Conservation (phyloP, 2,113 vertebrate species). For the Nothobranchius furzeri region DNA sequence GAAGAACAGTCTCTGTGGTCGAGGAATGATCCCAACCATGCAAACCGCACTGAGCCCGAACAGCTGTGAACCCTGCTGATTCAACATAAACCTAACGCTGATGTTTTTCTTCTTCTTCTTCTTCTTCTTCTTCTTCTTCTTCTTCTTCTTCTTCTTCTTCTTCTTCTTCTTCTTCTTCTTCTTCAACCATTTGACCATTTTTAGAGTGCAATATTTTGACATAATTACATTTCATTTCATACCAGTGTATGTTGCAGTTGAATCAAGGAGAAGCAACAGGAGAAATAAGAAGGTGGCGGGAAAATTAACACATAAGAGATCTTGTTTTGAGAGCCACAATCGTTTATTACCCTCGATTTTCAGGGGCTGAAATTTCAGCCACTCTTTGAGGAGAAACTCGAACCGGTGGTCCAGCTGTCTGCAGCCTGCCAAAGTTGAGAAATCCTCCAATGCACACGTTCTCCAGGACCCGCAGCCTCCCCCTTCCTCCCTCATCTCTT, state of each 20-base stretch:
- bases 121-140: too few species aligned
- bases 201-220: conserved; percentile 59
- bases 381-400: conserved; percentile 74
- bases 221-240: conserved; percentile 63
- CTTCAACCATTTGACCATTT: conserved; percentile 24
- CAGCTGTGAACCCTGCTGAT: conserved; percentile 67
- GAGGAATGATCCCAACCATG: conserved; percentile 62
- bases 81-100: conserved; percentile 38
- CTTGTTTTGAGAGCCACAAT: conserved; percentile 74
- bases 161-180: too few species aligned
- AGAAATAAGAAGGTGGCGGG: conserved; percentile 66
- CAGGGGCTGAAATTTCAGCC: conserved; percentile 82
- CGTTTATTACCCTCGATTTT: conserved; percentile 79
- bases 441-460: conserved; percentile 51
- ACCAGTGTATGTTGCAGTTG: conserved; percentile 32
- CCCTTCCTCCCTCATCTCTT: conserved; percentile 33
- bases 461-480: conserved; percentile 38
- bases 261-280: conserved; percentile 26
- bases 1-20: conserved; percentile 55
- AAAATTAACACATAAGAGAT: conserved; percentile 42
- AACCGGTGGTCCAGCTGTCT: conserved; percentile 80
- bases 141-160: too few species aligned
- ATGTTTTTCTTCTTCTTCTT: conserved; percentile 1
- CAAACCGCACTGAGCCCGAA: conserved; percentile 48
- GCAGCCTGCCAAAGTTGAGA: conserved; percentile 65